phyloP scores from a whole-genome alignment of 1,140 invertebrate species.

The Mercenaria mercenaria region DNA sequence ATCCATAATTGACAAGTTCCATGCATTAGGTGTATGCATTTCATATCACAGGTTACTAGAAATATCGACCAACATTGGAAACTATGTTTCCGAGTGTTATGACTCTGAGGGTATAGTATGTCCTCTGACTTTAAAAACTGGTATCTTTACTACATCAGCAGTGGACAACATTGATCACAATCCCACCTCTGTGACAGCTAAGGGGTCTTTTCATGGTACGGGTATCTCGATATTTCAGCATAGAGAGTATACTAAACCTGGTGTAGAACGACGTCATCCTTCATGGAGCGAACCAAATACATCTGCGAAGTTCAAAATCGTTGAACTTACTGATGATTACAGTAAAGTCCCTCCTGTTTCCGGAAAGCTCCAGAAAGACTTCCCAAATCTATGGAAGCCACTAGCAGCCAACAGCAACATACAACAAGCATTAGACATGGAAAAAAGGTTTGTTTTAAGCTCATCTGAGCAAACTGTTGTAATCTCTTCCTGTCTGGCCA shows the following conservation, averaged over 20 bases:
- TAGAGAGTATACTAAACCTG: constrained; percentile 27
- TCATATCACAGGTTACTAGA: constrained; percentile 47
- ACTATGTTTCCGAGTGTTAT: constrained; percentile 34
- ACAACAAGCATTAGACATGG: neutral
- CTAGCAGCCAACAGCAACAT: neutral
- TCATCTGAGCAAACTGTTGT: too few species aligned
- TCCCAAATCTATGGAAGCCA: neutral
- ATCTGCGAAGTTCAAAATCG: neutral
- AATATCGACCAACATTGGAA: constrained; percentile 43
- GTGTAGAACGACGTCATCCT: neutral
- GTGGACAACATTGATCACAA: constrained; percentile 72
- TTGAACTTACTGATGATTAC: constrained; percentile 22
- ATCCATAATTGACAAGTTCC: neutral
- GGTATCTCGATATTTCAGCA: constrained; percentile 72
- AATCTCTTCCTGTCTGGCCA: too few species aligned
- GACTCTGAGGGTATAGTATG: constrained; percentile 52
- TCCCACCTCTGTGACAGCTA: constrained; percentile 48
- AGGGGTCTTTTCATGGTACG: constrained; percentile 73
- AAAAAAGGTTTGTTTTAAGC: neutral
- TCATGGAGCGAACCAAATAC: neutral
- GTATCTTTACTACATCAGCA: constrained; percentile 69
- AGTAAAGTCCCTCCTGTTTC: constrained; percentile 25
- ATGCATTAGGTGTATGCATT: constrained; percentile 16
- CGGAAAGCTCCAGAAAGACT: neutral
- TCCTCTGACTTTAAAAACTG: constrained; percentile 53